Evolutionary conservation across 92 coral and sea anemone species (phyloP).

Genomic region (Muricea muricata): DNA sequence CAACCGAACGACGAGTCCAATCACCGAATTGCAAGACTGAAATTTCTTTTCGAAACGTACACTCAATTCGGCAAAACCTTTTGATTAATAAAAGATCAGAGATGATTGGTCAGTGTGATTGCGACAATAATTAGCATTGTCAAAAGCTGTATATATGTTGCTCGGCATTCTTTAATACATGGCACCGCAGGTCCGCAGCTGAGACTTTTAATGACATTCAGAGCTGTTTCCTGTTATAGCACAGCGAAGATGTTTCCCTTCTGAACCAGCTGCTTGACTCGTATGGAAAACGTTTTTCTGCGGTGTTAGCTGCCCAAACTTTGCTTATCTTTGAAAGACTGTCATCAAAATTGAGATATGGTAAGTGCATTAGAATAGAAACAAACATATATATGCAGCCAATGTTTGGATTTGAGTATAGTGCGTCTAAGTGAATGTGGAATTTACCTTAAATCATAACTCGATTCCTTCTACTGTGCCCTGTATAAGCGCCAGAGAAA

Average conservation of each 20-base stretch:
- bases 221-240: not conserved
- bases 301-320: not conserved
- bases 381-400: not conserved
- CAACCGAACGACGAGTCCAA: too few relatives aligned
- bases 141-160: conserved; percentile 8
- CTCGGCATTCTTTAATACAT: not conserved
- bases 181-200: not conserved
- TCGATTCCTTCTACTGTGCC: not conserved
- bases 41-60: not conserved
- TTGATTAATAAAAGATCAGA: conserved; percentile 28
- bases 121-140: conserved; percentile 25
- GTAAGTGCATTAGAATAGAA: not conserved
- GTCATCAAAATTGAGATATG: not conserved
- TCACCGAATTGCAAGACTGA: not conserved
- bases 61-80: conserved; percentile 8
- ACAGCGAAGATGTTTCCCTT: not conserved
- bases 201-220: conserved; percentile 17
- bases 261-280: conserved; percentile 1
- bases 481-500: too few relatives aligned
- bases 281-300: not conserved
- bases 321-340: not conserved
- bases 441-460: not conserved
- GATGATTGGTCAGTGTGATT: conserved; percentile 27
- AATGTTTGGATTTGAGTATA: not conserved
- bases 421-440: not conserved